These are phyloP conservation scores for Orthonychiurus folsomi DNA, from an alignment of 2,888 invertebrate species.

Conservation along the genomic window DNA sequence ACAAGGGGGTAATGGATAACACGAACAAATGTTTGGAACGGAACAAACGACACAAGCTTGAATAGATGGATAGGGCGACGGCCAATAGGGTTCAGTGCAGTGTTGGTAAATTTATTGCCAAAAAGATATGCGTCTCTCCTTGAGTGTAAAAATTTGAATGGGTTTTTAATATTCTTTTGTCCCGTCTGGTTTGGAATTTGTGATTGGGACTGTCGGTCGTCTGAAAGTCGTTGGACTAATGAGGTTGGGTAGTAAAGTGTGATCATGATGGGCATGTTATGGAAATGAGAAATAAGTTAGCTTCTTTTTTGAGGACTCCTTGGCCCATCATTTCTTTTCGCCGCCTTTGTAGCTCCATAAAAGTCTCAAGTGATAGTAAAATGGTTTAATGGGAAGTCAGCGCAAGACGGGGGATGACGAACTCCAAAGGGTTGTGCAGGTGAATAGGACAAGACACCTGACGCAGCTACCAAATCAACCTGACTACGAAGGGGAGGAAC, in stretches of 20 bases:
- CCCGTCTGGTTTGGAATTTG: neutral
- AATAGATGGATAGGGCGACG: no score
- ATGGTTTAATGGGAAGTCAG: neutral
- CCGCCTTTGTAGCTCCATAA: neutral
- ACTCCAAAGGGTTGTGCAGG: neutral
- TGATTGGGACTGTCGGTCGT: no score
- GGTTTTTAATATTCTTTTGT: neutral
- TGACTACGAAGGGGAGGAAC: no score
- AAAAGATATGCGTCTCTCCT: neutral
- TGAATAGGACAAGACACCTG: neutral
- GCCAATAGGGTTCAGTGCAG: neutral
- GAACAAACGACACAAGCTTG: neutral
- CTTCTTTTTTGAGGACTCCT: no score
- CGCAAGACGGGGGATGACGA: neutral
- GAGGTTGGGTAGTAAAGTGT: neutral
- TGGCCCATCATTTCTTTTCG: no score
- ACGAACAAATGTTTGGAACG: no score
- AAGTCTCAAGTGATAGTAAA: neutral
- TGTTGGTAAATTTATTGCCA: neutral
- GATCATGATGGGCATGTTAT: neutral
- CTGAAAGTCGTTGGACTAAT: neutral
- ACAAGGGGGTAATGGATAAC: no score
- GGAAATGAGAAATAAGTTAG: no score
- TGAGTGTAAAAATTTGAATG: neutral
- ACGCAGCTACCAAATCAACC: no score